Percentiles rank a stretch among this genome's conserved stretches.
phyloP scores from a whole-genome alignment of 1,140 invertebrate genomes.

The Zaprionus davidi region DNA sequence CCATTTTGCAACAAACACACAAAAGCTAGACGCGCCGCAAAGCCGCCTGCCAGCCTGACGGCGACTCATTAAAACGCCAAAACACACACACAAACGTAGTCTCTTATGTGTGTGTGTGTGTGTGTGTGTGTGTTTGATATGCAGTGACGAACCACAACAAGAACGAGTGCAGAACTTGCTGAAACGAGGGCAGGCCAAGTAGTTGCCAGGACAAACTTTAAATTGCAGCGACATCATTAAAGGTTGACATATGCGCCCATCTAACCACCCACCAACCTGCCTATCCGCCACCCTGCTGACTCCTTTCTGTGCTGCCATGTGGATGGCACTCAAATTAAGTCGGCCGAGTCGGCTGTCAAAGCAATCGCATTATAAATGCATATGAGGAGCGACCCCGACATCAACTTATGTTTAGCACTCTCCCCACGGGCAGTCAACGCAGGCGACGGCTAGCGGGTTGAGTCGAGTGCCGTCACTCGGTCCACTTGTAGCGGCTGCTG shows the following conservation, averaged over 20 bases:
- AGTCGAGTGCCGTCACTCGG: slow-evolving; percentile 7
- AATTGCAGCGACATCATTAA: slow-evolving; percentile 68
- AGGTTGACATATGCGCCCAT: slow-evolving; percentile 20
- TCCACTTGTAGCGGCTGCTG: slow-evolving; percentile 20
- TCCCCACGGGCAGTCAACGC: slow-evolving; percentile 29
- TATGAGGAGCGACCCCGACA: slow-evolving; percentile 31
- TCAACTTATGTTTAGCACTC: slow-evolving; percentile 20
- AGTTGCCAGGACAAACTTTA: slow-evolving; percentile 46
- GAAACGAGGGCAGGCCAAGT: slow-evolving; percentile 19
- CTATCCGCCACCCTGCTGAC: not conserved
- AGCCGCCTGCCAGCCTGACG: slow-evolving; percentile 16
- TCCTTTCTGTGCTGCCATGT: not conserved
- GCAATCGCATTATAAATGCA: slow-evolving; percentile 59
- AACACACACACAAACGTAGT: not conserved
- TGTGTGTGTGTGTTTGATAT: too few species aligned
- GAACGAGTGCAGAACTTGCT: not conserved
- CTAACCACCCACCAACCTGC: not conserved
- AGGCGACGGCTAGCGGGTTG: slow-evolving; percentile 4
- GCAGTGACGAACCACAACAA: not conserved
- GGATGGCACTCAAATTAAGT: slow-evolving; percentile 66
- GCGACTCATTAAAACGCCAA: slow-evolving; percentile 44
- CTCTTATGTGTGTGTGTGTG: too few species aligned
- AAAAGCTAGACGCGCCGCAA: slow-evolving; percentile 22
- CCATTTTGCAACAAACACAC: slow-evolving; percentile 41
- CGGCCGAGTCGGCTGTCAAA: slow-evolving; percentile 60